A percentile compares a stretch with the other conserved stretches of the same genome.
Evolutionary conservation across 2,888 invertebrate species (phyloP).

Genomic region (Mythimna albipuncta): DNA sequence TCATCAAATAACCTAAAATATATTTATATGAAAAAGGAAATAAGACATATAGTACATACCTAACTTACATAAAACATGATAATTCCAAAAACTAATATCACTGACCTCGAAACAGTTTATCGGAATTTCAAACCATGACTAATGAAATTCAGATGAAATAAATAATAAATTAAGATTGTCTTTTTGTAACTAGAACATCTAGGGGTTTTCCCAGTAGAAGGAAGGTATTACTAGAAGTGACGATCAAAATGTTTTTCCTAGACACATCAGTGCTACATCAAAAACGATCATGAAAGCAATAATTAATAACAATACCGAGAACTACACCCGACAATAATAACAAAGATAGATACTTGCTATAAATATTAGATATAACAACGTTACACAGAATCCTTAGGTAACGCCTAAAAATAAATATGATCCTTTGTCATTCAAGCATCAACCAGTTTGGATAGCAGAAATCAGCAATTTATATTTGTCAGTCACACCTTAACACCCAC

Average conservation of each 20-base stretch:
- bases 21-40: no score
- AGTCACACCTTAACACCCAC: slow-evolving; percentile 3
- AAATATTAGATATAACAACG: slow-evolving; percentile 42
- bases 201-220: slow-evolving; percentile 6
- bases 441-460: slow-evolving; percentile 13
- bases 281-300: slow-evolving; percentile 16
- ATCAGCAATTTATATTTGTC: slow-evolving; percentile 6
- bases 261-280: slow-evolving; percentile 3
- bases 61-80: neutral
- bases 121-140: slow-evolving; percentile 13
- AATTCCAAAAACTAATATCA: neutral
- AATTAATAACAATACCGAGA: slow-evolving; percentile 33
- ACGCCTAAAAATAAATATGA: slow-evolving; percentile 50
- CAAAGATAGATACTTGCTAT: slow-evolving; percentile 9
- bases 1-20: no score
- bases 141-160: slow-evolving; percentile 13
- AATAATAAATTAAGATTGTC: slow-evolving; percentile 17
- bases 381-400: slow-evolving; percentile 21
- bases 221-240: neutral
- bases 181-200: neutral
- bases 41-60: no score
- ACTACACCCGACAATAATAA: slow-evolving; percentile 7
- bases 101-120: slow-evolving; percentile 1
- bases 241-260: slow-evolving; percentile 8
- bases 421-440: slow-evolving; percentile 23